A percentile compares a stretch with the other conserved stretches of the same genome.
Conservation (phyloP, 2,888 invertebrate genomes). For the Zele albiditarsus region DNA sequence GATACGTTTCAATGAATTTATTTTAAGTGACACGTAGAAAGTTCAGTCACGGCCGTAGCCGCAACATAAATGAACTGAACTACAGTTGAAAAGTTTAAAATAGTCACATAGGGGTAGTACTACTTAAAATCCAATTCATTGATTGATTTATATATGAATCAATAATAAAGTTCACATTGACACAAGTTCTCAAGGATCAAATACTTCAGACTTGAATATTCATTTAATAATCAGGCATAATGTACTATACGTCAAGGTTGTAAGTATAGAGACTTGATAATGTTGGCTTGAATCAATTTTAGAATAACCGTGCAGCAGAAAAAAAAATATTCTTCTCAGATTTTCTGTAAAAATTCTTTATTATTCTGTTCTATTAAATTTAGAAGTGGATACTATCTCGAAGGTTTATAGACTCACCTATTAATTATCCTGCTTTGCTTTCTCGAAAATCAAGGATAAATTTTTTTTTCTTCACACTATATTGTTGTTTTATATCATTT, state of each 20-base stretch:
- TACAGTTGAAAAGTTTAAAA: constrained; percentile 35
- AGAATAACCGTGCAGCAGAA: neutral
- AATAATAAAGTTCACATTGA: constrained; percentile 36
- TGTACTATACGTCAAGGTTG: constrained; percentile 21
- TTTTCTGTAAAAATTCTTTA: neutral
- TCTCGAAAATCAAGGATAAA: neutral
- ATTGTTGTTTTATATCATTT: neutral
- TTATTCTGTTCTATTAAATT: neutral
- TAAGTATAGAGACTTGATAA: neutral
- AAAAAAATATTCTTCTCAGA: neutral
- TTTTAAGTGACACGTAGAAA: neutral
- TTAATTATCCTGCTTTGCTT: neutral
- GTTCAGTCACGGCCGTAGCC: constrained; percentile 6
- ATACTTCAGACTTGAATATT: constrained; percentile 1
- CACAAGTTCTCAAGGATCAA: constrained; percentile 26
- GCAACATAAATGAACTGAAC: constrained; percentile 45
- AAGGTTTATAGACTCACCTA: neutral
- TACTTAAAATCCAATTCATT: constrained; percentile 47
- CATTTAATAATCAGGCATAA: neutral
- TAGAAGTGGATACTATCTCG: neutral
- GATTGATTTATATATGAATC: constrained; percentile 48
- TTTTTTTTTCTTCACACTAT: neutral
- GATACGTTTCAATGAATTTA: neutral
- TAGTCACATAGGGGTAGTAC: constrained; percentile 26
- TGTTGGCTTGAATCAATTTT: neutral